These are phyloP conservation scores for Drosophila infuscata DNA, from an alignment of 2,888 invertebrate species.

Conservation along the genomic window DNA sequence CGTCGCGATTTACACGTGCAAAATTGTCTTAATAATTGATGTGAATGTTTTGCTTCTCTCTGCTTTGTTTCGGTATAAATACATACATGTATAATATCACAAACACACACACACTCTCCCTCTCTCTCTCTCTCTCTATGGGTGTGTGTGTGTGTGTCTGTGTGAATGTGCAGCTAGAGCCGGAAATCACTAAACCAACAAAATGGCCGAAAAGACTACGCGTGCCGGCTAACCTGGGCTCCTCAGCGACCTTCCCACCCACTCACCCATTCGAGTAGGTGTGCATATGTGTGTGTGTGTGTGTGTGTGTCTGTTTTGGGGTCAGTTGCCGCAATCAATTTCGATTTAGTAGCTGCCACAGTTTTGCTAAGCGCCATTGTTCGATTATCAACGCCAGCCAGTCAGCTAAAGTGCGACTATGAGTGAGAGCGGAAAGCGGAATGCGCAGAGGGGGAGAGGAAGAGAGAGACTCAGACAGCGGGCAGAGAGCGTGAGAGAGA, in stretches of 20 bases:
- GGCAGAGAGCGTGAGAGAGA: background rate
- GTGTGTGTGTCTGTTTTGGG: constrained; percentile 25
- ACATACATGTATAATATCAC: constrained; percentile 34
- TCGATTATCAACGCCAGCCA: constrained; percentile 66
- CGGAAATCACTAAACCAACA: constrained; percentile 53
- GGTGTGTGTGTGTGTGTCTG: background rate
- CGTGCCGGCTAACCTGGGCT: constrained; percentile 21
- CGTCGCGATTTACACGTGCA: constrained; percentile 58
- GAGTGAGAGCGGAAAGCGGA: background rate
- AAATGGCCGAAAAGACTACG: constrained; percentile 57
- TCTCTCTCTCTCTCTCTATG: too few relatives aligned
- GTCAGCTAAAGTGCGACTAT: background rate
- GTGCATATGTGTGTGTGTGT: constrained; percentile 3
- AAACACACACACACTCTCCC: background rate
- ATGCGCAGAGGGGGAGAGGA: background rate
- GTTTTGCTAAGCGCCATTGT: constrained; percentile 59
- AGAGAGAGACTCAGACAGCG: background rate
- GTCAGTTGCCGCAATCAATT: constrained; percentile 75
- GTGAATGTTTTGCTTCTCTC: constrained; percentile 54
- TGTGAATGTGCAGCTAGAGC: constrained; percentile 1
- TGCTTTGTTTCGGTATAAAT: constrained; percentile 55
- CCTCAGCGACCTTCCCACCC: background rate
- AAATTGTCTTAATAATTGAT: constrained; percentile 61
- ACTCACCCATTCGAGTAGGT: background rate
- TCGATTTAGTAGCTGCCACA: constrained; percentile 70